Conservation (phyloP, 1,140 invertebrate species). For the Acromyrmex heyeri region DNA sequence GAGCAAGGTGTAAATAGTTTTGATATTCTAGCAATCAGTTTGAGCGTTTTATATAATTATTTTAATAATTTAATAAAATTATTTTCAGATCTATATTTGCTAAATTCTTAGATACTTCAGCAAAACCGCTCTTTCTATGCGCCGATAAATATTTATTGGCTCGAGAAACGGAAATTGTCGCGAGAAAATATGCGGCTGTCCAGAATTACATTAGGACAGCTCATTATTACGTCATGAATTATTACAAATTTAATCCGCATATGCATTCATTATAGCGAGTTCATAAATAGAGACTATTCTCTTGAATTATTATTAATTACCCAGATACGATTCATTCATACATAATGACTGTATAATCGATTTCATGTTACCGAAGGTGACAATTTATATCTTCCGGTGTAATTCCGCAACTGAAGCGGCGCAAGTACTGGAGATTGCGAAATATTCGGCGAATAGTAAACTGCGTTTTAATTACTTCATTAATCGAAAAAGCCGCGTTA, state of each 20-base stretch:
- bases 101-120: too few relatives aligned
- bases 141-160: constrained; percentile 35
- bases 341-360: constrained; percentile 33
- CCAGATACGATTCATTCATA: constrained; percentile 12
- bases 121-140: too few relatives aligned
- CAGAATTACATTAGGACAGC: background rate
- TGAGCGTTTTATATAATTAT: too few relatives aligned
- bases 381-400: constrained; percentile 53
- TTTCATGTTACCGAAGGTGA: constrained; percentile 30
- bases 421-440: constrained; percentile 17
- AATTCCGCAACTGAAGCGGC: constrained; percentile 6
- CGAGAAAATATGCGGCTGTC: background rate
- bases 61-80: too few relatives aligned
- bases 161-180: constrained; percentile 3
- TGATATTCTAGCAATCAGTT: too few relatives aligned
- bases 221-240: background rate
- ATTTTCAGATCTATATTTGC: too few relatives aligned
- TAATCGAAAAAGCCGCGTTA: constrained; percentile 55
- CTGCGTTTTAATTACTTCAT: constrained; percentile 54
- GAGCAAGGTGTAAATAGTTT: too few relatives aligned
- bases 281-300: constrained; percentile 15
- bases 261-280: constrained; percentile 20
- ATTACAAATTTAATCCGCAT: constrained; percentile 36
- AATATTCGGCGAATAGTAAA: constrained; percentile 46
- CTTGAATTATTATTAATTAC: constrained; percentile 44